Evolutionary conservation across 2,888 invertebrate species (phyloP).

Genomic region (Microctonus brassicae): DNA sequence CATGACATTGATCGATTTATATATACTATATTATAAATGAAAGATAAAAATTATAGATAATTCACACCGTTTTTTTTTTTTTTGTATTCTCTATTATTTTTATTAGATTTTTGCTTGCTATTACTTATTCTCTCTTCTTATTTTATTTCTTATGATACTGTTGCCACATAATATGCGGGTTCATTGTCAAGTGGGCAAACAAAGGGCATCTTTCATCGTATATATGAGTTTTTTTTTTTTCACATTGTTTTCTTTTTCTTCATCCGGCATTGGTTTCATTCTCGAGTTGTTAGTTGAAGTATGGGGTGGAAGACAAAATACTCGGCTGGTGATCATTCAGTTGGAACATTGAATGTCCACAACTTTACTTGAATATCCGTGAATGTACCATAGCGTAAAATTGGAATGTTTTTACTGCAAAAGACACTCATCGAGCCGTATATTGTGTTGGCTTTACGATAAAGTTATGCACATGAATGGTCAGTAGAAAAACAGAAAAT

Average conservation of each 20-base stretch:
- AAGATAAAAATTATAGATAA: slow-evolving; percentile 8
- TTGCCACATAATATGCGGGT: too few relatives aligned
- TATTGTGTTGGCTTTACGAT: neutral
- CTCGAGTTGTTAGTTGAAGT: neutral
- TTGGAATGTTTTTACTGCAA: slow-evolving; percentile 4
- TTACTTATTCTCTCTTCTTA: too few relatives aligned
- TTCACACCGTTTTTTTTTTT: slow-evolving; percentile 18
- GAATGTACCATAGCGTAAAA: neutral
- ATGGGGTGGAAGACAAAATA: neutral
- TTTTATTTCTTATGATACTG: too few relatives aligned
- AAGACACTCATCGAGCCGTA: neutral
- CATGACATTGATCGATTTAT: slow-evolving; percentile 46
- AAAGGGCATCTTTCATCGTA: neutral
- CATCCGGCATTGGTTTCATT: neutral
- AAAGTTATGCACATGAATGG: neutral
- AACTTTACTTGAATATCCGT: neutral
- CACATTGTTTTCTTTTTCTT: neutral
- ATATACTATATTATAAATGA: slow-evolving; percentile 36
- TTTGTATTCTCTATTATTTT: too few relatives aligned
- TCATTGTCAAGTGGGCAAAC: too few relatives aligned
- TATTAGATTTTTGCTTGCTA: too few relatives aligned
- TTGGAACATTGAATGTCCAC: slow-evolving; percentile 7
- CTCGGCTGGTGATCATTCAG: neutral
- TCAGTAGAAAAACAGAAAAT: neutral
- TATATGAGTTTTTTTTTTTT: neutral